Evolutionary conservation across 2,113 vertebrate genomes (phyloP), one percentile per base, ranked within the genome.

Genomic region (Ictalurus punctatus): DNA sequence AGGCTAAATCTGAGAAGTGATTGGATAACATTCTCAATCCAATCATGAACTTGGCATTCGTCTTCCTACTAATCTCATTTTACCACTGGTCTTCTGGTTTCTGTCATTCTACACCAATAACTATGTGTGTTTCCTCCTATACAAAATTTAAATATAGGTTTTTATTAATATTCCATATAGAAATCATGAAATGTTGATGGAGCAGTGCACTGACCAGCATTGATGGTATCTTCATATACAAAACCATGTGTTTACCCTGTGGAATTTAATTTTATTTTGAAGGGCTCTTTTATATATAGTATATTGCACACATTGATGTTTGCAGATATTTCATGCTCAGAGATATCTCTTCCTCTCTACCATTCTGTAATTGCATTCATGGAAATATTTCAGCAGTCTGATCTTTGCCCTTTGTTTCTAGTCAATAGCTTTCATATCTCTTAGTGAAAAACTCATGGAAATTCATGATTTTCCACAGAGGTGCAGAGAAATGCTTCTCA

Each of bases 361-460:
- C 61, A 67, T 67, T 44, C 40, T 65, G 83, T 65, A 67, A 84
- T 48, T 84, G 37, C 37, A 84, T 84, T 84, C 83, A 84, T 67
- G 61, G 61, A 67, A 67, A 67, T 67, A 52, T 67, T 67, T 67
- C 83, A 48, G 37, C 61, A n/a, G 37, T 27, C 25, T 84, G 83
- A 67, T 67, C 83, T 84, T 84, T 84, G 27, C 37, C 61, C 83
- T 52, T 84, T 67, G 83, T 84, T 84, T 84, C 40, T 16, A 65
- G 12, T 67, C 61, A 84, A 59, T 87, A 48, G 63, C 40, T 79
- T 74, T 79, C 23, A 61, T 89, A 87, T 67, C 40, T 48, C 19
- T 67, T 6, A 79, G 5, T 65, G 58, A 65, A 89, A 80, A 69
- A 89, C 58, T 89, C 88, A 92, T 93, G 87, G 91, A 92, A 91